A percentile compares a stretch with the other conserved stretches of the same genome.
Conservation (phyloP, 2,797 vertebrate genomes). For the Crocodylus rhombifer region DNA sequence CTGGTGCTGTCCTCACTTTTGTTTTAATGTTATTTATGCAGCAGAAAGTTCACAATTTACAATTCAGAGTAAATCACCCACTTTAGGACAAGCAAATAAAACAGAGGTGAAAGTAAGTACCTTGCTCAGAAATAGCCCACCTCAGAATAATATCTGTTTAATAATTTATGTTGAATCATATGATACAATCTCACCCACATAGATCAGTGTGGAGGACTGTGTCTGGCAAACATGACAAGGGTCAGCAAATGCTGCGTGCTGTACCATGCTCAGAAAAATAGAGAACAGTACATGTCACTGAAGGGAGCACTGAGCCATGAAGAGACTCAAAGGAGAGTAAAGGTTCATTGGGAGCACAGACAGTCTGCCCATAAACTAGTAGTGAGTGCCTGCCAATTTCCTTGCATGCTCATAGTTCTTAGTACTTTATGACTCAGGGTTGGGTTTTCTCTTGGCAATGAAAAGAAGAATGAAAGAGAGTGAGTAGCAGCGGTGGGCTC, state of each 20-base stretch:
- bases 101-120: conserved; percentile 21
- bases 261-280: conserved; percentile 64
- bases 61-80: not conserved
- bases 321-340: conserved; percentile 41
- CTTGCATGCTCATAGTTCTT: conserved; percentile 67
- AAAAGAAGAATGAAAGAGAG: conserved; percentile 58
- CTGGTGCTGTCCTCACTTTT: not conserved
- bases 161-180: not conserved
- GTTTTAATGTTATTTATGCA: not conserved
- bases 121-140: conserved; percentile 39
- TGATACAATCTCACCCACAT: not conserved
- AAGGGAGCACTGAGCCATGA: conserved; percentile 63
- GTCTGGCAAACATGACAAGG: conserved; percentile 29
- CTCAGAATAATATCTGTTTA: conserved; percentile 33
- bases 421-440: conserved; percentile 60
- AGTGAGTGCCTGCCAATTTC: conserved; percentile 68
- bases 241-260: conserved; percentile 50
- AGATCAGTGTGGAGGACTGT: conserved; percentile 33
- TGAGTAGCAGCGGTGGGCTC: conserved; percentile 53
- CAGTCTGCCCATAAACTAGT: conserved; percentile 63
- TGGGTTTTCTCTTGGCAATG: conserved; percentile 55
- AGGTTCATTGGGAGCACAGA: conserved; percentile 74
- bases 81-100: not conserved
- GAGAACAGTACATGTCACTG: conserved; percentile 46
- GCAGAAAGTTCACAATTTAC: not conserved